Percentiles rank a stretch among this genome's conserved stretches.
Evolutionary conservation across 2,888 invertebrate species (phyloP).

Genomic region (Drosophila stalkeri): DNA sequence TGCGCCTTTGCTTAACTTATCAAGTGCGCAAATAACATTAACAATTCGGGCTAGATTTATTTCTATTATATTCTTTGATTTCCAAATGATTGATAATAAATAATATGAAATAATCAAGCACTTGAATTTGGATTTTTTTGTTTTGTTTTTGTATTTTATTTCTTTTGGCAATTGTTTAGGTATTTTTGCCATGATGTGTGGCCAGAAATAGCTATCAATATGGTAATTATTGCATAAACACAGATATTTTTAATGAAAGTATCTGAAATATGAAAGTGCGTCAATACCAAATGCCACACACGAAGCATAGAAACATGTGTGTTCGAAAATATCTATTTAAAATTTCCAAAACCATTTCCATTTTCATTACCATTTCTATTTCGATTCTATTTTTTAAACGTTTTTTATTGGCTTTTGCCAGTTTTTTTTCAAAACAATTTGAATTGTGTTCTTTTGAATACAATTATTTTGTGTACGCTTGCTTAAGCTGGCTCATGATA

Average conservation of each 20-base stretch:
- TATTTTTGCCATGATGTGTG: slow-evolving; percentile 19
- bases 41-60: background rate
- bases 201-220: slow-evolving; percentile 55
- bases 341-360: background rate
- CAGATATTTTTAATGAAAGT: slow-evolving; percentile 29
- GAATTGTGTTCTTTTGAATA: background rate
- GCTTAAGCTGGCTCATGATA: slow-evolving; percentile 29
- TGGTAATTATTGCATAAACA: slow-evolving; percentile 53
- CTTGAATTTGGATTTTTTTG: slow-evolving; percentile 22
- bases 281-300: slow-evolving; percentile 35
- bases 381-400: slow-evolving; percentile 1
- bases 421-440: background rate
- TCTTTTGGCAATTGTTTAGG: background rate
- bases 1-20: background rate
- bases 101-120: slow-evolving; percentile 25
- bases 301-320: slow-evolving; percentile 22
- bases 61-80: slow-evolving; percentile 23
- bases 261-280: slow-evolving; percentile 31
- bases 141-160: background rate
- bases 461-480: background rate
- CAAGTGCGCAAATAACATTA: background rate
- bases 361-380: background rate
- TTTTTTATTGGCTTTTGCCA: background rate
- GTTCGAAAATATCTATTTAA: background rate
- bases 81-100: slow-evolving; percentile 15